Evolutionary conservation across 2,888 invertebrate genomes (phyloP).

Genomic region (Oegoconia quadripuncta): DNA sequence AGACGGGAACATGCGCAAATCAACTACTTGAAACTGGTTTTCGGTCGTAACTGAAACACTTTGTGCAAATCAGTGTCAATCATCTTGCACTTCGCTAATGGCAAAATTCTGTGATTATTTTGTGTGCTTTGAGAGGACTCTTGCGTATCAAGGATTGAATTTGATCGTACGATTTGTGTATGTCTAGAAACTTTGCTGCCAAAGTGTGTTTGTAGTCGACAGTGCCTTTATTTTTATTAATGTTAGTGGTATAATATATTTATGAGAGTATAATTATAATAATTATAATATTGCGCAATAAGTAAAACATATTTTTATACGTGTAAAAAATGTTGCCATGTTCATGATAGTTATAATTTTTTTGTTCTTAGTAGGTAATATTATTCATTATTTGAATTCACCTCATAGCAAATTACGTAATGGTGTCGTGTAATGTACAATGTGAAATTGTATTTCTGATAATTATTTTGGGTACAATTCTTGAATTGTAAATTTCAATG

Average conservation of each 20-base stretch:
- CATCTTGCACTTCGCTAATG: conserved; percentile 72
- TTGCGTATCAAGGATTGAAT: conserved; percentile 44
- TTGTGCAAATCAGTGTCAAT: conserved; percentile 63
- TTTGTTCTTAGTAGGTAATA: conserved; percentile 35
- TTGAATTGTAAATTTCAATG: conserved; percentile 52
- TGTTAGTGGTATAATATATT: conserved; percentile 66
- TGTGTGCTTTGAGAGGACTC: conserved; percentile 49
- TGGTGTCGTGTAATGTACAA: conserved; percentile 5
- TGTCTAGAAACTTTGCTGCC: conserved; percentile 71
- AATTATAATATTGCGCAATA: conserved; percentile 68
- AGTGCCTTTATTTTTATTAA: conserved; percentile 73
- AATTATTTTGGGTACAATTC: conserved; percentile 39
- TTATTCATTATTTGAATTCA: conserved; percentile 24
- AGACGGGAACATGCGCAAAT: conserved; percentile 52
- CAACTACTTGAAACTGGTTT: conserved; percentile 65
- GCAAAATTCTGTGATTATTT: conserved; percentile 73
- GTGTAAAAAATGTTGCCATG: conserved; percentile 76
- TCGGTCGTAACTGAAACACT: conserved; percentile 45
- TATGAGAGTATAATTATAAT: conserved; percentile 73
- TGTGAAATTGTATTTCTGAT: conserved; percentile 19
- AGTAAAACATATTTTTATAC: conserved; percentile 74
- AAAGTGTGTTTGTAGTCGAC: conserved; percentile 80
- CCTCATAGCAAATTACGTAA: conserved; percentile 28
- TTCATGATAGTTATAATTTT: conserved; percentile 64
- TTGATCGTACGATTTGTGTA: conserved; percentile 45